A percentile compares a stretch with the other conserved stretches of the same genome.
Evolutionary conservation across 2,113 vertebrate genomes (phyloP).

Genomic region (Emydocephalus ijimae): DNA sequence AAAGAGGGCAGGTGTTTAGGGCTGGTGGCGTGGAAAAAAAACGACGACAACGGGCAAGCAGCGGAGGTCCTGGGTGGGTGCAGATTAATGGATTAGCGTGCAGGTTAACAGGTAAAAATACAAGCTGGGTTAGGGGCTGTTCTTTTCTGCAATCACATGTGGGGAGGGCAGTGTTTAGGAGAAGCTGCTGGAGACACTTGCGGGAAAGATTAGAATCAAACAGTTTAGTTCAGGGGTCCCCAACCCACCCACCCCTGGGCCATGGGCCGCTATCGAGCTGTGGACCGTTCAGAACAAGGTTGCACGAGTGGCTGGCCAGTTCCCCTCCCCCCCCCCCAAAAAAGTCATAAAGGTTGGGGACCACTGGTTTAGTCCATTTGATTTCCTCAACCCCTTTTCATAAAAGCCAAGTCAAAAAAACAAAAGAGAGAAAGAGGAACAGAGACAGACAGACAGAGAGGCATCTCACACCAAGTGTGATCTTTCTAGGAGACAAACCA

Average conservation of each 20-base stretch:
- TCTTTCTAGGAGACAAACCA: conserved; percentile 55
- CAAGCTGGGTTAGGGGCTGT: conserved; percentile 40
- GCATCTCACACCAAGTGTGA: conserved; percentile 42
- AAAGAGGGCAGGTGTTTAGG: conserved; percentile 71
- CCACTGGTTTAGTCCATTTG: conserved; percentile 69
- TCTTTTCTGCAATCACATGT: conserved; percentile 41
- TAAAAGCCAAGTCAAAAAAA: conserved; percentile 67
- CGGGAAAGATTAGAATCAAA: conserved; percentile 68
- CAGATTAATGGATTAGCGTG: conserved; percentile 71
- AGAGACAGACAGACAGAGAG: conserved; percentile 33
- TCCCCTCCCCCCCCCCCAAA: neutral
- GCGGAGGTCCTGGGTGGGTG: conserved; percentile 54
- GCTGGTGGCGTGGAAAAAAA: conserved; percentile 53
- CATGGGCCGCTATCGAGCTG: neutral
- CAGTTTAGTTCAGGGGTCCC: conserved; percentile 63
- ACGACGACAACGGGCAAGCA: conserved; percentile 40
- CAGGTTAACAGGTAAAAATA: conserved; percentile 25
- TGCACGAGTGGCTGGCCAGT: neutral
- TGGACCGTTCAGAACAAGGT: neutral
- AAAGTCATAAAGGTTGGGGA: neutral
- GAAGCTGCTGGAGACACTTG: conserved; percentile 45
- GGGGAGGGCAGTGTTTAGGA: conserved; percentile 34
- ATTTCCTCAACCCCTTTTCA: conserved; percentile 69
- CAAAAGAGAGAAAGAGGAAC: neutral
- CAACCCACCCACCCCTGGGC: neutral